Evolutionary conservation across 2,113 vertebrate species (phyloP).

Genomic region (Serinus canaria): DNA sequence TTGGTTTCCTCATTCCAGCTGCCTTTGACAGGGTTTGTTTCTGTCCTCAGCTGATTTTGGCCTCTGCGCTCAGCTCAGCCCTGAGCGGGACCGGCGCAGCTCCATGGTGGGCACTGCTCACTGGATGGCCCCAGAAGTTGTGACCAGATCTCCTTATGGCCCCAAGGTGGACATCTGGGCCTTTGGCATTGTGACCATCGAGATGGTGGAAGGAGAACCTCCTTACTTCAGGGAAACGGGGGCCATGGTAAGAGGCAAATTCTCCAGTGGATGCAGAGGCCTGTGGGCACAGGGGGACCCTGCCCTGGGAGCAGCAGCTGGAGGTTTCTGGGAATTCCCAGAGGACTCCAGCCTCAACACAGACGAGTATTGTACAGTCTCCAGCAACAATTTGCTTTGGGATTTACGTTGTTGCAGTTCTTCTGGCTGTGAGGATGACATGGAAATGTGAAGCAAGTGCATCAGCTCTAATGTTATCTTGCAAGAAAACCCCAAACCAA

Average conservation of each 20-base stretch:
- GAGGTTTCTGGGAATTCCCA: background rate
- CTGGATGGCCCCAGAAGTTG: slow-evolving; percentile 78
- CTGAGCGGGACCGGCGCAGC: too few relatives aligned
- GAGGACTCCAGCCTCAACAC: too few relatives aligned
- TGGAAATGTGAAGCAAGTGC: background rate
- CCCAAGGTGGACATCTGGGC: background rate
- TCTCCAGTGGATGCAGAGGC: too few relatives aligned
- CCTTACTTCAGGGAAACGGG: background rate
- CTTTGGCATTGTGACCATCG: background rate
- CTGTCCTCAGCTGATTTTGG: too few relatives aligned
- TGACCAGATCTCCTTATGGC: slow-evolving; percentile 75
- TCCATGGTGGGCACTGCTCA: too few relatives aligned
- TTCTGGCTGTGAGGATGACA: background rate
- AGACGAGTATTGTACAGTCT: background rate
- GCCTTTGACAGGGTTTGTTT: too few relatives aligned
- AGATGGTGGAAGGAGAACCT: background rate
- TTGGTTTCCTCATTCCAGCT: too few relatives aligned
- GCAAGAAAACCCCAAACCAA: background rate
- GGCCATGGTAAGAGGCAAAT: background rate
- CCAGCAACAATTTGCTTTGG: background rate
- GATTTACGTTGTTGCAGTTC: background rate
- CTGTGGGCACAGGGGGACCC: too few relatives aligned
- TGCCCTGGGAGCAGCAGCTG: too few relatives aligned
- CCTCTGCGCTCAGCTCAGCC: too few relatives aligned
- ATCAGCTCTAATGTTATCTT: background rate